Evolutionary conservation across 1,140 invertebrate species (phyloP).

Genomic region (Plectrocnemia conspersa): DNA sequence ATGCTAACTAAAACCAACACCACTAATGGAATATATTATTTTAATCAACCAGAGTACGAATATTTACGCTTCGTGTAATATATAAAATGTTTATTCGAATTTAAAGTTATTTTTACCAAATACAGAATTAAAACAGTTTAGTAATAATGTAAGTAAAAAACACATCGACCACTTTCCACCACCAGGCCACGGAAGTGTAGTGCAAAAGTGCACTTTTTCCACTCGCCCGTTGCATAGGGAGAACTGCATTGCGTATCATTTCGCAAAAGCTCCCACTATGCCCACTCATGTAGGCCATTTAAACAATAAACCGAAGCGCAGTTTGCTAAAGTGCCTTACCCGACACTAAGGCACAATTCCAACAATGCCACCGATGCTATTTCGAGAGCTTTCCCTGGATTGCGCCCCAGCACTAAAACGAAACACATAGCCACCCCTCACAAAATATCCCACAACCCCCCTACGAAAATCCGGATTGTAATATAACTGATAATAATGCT

Average conservation of each 20-base stretch:
- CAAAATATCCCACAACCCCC: background rate
- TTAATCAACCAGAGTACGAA: too few species aligned
- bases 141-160: too few species aligned
- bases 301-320: slow-evolving; percentile 10
- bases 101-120: too few species aligned
- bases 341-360: background rate
- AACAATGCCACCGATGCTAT: background rate
- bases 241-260: slow-evolving; percentile 10
- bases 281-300: background rate
- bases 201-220: background rate
- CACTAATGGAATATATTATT: too few species aligned
- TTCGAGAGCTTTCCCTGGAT: background rate
- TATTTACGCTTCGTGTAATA: too few species aligned
- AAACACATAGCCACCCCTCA: background rate
- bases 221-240: background rate
- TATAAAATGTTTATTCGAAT: too few species aligned
- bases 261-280: background rate
- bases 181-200: too few species aligned
- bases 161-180: too few species aligned
- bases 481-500: too few species aligned
- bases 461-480: background rate
- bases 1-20: too few species aligned
- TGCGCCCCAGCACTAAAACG: background rate
- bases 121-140: too few species aligned
- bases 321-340: slow-evolving; percentile 3